phyloP scores from a whole-genome alignment of 2,113 vertebrate species.

The Taurulus bubalis region DNA sequence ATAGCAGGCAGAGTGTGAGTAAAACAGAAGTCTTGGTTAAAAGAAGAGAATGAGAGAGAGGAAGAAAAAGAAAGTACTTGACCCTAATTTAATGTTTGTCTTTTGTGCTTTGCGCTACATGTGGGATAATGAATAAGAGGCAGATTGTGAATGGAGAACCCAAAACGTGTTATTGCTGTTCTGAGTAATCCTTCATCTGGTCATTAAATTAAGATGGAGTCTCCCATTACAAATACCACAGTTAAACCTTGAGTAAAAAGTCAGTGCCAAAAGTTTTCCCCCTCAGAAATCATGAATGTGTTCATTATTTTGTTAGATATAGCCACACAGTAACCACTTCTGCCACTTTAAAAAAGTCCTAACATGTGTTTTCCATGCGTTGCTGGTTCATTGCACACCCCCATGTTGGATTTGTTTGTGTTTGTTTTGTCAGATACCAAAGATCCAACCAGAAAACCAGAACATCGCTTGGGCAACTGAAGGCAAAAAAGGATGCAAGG shows the following conservation, averaged over 20 bases:
- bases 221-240: constrained; percentile 28
- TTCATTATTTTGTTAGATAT: constrained; percentile 31
- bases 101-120: constrained; percentile 26
- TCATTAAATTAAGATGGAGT: constrained; percentile 20
- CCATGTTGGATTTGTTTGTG: neutral
- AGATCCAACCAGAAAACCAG: constrained; percentile 49
- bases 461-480: constrained; percentile 31
- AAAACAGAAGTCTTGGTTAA: constrained; percentile 40
- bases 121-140: constrained; percentile 12
- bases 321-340: constrained; percentile 21
- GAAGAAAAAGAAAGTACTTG: neutral
- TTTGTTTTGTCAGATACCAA: constrained; percentile 56
- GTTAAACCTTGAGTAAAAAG: constrained; percentile 39
- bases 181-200: constrained; percentile 24
- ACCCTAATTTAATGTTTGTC: constrained; percentile 40
- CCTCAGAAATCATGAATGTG: constrained; percentile 12
- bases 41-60: constrained; percentile 11
- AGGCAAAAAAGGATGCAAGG: constrained; percentile 84
- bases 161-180: constrained; percentile 23
- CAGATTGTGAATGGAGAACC: constrained; percentile 3
- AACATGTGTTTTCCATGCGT: constrained; percentile 14
- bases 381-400: neutral
- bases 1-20: constrained; percentile 57
- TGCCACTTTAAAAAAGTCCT: constrained; percentile 30
- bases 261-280: constrained; percentile 8